Conservation (phyloP, 2,888 invertebrate species). For the Hecatera dysodea region DNA sequence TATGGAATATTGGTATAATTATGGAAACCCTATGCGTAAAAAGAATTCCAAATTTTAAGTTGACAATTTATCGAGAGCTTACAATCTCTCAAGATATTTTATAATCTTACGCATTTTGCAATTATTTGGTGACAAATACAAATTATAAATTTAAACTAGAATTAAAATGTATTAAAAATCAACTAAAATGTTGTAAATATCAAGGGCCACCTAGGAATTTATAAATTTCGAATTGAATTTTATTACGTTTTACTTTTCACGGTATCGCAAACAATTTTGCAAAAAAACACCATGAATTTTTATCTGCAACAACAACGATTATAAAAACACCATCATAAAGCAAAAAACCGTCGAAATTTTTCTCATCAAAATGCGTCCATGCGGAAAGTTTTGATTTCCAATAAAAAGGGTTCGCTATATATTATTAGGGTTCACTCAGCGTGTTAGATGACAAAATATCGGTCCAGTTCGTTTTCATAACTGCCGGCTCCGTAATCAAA, state of each 20-base stretch:
- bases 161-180: too few species aligned
- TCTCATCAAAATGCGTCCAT: constrained; percentile 61
- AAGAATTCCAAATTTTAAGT: too few species aligned
- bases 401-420: constrained; percentile 66
- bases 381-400: constrained; percentile 67
- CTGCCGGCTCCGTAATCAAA: constrained; percentile 70
- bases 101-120: too few species aligned
- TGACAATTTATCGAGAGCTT: too few species aligned
- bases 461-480: constrained; percentile 68
- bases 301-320: constrained; percentile 48
- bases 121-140: too few species aligned
- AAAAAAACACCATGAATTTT: constrained; percentile 37
- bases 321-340: constrained; percentile 42
- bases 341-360: constrained; percentile 47
- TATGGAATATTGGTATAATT: too few species aligned
- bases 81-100: too few species aligned
- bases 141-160: too few species aligned
- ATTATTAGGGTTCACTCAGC: constrained; percentile 62
- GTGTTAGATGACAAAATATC: constrained; percentile 69
- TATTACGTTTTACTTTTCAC: background rate
- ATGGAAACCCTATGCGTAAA: too few species aligned
- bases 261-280: background rate
- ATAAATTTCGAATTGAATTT: background rate
- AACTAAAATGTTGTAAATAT: background rate
- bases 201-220: background rate